Evolutionary conservation across 2,113 vertebrate genomes (phyloP).

Genomic region (Donacobius atricapilla): DNA sequence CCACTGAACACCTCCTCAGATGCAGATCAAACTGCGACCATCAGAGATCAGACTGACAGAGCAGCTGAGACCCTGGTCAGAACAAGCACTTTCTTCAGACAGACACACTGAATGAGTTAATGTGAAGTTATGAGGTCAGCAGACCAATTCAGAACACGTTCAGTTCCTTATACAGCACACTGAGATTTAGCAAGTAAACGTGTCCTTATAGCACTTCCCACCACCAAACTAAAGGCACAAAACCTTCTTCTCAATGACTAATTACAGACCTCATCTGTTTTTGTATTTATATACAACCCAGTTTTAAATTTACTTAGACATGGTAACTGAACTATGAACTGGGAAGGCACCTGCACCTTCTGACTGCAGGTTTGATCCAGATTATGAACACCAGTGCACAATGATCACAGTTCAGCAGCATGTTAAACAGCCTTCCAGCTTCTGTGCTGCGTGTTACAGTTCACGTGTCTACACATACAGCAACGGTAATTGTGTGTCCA

Average conservation of each 20-base stretch:
- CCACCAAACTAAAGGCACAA: not conserved
- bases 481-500: rapidly evolving
- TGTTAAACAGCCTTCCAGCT: rapidly evolving
- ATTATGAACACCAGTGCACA: rapidly evolving
- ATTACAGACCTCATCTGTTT: rapidly evolving
- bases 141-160: rapidly evolving
- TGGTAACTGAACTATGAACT: rapidly evolving
- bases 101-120: rapidly evolving
- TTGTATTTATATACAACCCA: rapidly evolving
- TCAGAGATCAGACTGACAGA: rapidly evolving
- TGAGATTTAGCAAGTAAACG: rapidly evolving
- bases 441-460: rapidly evolving
- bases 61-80: rapidly evolving
- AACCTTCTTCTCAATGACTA: rapidly evolving
- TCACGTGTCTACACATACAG: rapidly evolving
- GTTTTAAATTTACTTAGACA: rapidly evolving
- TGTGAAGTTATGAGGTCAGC: rapidly evolving
- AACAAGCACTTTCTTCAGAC: not conserved
- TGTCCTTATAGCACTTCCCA: rapidly evolving
- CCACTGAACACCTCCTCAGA: not conserved
- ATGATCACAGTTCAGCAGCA: rapidly evolving
- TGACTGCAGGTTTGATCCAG: rapidly evolving
- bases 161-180: rapidly evolving
- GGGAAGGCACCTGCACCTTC: rapidly evolving
- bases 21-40: rapidly evolving